Conservation (phyloP, 1,140 invertebrate genomes). For the Ostrea edulis region DNA sequence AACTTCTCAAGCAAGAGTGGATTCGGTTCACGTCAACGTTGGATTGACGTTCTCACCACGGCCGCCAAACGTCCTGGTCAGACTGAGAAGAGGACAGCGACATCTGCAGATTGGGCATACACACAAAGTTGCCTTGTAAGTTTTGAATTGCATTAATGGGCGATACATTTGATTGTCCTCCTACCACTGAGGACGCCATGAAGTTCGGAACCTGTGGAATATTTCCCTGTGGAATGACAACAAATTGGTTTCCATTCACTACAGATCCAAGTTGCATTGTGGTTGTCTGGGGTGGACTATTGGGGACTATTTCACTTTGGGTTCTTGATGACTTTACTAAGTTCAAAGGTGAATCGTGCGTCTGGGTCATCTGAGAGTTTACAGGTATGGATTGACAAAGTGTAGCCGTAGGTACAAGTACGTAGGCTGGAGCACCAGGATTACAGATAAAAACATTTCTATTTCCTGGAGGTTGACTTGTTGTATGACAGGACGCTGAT, state of each 20-base stretch:
- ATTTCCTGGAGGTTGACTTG: conserved; percentile 39
- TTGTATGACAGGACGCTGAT: background rate
- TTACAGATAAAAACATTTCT: conserved; percentile 36
- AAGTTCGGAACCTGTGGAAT: background rate
- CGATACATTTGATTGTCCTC: background rate
- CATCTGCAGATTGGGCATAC: conserved; percentile 13
- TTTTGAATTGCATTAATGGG: background rate
- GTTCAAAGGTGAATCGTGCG: conserved; percentile 5
- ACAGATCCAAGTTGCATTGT: conserved; percentile 19
- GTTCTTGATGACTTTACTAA: conserved; percentile 5
- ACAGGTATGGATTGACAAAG: conserved; percentile 45
- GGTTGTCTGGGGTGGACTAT: background rate
- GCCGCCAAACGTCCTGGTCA: conserved; percentile 7
- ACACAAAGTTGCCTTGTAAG: conserved; percentile 4
- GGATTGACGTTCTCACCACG: background rate
- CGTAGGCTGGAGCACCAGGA: conserved; percentile 33
- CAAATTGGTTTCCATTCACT: conserved; percentile 22
- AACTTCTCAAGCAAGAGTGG: too few relatives aligned
- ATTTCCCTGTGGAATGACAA: background rate
- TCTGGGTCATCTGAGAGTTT: conserved; percentile 8
- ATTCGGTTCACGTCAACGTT: too few relatives aligned
- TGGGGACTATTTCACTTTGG: conserved; percentile 22
- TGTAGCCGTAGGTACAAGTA: conserved; percentile 46
- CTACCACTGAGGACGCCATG: background rate
- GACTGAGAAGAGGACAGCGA: background rate